Evolutionary conservation across 2,888 invertebrate species (phyloP).

Genomic region (Papilio protenor): DNA sequence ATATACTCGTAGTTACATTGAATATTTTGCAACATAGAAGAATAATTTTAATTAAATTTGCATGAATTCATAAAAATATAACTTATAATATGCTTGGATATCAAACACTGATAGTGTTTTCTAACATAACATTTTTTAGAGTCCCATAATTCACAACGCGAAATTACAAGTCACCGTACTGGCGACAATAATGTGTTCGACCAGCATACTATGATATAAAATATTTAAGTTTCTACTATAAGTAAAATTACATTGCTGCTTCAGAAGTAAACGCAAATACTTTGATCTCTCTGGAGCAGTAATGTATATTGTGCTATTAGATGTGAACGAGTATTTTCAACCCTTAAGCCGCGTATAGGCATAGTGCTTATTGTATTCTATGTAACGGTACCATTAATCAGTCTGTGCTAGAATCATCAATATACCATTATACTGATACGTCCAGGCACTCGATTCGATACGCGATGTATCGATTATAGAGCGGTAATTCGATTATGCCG

Average conservation of each 20-base stretch:
- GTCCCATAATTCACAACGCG: slow-evolving; percentile 58
- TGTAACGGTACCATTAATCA: slow-evolving; percentile 80
- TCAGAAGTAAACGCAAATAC: neutral
- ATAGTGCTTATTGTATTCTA: slow-evolving; percentile 74
- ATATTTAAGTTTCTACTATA: slow-evolving; percentile 6
- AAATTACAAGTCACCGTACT: slow-evolving; percentile 78
- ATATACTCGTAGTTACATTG: no score
- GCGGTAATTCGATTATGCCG: slow-evolving; percentile 79
- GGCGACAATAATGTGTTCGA: slow-evolving; percentile 80
- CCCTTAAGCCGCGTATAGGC: slow-evolving; percentile 62
- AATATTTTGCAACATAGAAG: no score
- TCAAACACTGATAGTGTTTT: slow-evolving; percentile 5
- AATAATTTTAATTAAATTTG: no score
- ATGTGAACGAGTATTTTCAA: slow-evolving; percentile 46
- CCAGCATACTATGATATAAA: slow-evolving; percentile 50
- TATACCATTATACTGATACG: slow-evolving; percentile 80
- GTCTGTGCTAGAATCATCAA: slow-evolving; percentile 82
- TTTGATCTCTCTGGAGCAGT: slow-evolving; percentile 45
- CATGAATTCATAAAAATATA: neutral
- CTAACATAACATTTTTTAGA: slow-evolving; percentile 23
- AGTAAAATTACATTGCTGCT: slow-evolving; percentile 52
- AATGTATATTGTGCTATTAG: slow-evolving; percentile 52
- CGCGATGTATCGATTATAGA: slow-evolving; percentile 78
- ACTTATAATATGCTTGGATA: neutral
- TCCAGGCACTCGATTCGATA: slow-evolving; percentile 81